These are phyloP conservation scores for Chloroceryle amazona DNA, from an alignment of 2,797 vertebrate species.

Conservation along the genomic window DNA sequence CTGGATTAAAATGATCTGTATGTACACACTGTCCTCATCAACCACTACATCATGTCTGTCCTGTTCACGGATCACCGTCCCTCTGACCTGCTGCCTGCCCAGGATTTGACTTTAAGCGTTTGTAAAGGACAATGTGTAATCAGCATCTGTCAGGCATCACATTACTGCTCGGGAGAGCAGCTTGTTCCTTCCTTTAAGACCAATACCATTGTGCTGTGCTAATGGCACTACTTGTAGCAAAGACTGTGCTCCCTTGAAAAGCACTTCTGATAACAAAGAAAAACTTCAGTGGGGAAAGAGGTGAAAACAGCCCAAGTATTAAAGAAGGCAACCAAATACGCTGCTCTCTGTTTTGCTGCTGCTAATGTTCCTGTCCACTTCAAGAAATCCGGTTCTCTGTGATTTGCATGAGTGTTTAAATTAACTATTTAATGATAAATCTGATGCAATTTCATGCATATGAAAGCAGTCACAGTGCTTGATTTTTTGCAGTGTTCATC, in stretches of 20 bases:
- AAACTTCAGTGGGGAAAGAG: not conserved
- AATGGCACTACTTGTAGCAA: not conserved
- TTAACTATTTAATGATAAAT: not conserved
- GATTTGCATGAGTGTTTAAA: not conserved
- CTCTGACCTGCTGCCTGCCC: not conserved
- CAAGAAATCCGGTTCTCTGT: not conserved
- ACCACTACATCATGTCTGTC: not conserved
- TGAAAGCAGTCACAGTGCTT: constrained; percentile 3
- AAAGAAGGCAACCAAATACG: not conserved
- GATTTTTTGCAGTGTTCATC: not conserved
- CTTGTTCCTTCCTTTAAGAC: not conserved
- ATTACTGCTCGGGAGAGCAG: not conserved
- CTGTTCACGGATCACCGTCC: not conserved
- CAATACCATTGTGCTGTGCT: not conserved
- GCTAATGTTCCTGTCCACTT: not conserved
- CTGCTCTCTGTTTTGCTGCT: not conserved
- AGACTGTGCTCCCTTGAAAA: not conserved
- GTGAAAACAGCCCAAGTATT: not conserved
- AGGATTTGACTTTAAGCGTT: not conserved
- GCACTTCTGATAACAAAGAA: not conserved
- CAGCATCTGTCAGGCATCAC: not conserved
- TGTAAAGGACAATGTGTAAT: not conserved
- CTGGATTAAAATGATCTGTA: not conserved
- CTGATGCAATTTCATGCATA: constrained; percentile 1
- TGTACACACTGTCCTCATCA: not conserved